Evolutionary conservation across 2,113 vertebrate genomes (phyloP).

Genomic region (Paratilapia polleni): DNA sequence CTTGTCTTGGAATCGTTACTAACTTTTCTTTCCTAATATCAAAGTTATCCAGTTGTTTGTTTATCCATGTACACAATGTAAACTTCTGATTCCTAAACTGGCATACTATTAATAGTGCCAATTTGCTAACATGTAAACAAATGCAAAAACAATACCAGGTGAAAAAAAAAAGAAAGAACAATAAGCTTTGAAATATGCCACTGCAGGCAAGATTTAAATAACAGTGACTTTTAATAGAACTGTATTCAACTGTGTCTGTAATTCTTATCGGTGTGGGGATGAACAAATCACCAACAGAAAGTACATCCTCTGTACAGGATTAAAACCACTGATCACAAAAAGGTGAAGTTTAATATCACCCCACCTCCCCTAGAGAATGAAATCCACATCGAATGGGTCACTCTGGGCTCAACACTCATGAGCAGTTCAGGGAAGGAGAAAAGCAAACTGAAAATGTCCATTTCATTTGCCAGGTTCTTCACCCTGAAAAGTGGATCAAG

Average conservation of each 20-base stretch:
- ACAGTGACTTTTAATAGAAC: background rate
- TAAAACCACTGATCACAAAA: background rate
- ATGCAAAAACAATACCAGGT: background rate
- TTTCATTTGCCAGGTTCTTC: slow-evolving; percentile 31
- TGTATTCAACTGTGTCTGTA: background rate
- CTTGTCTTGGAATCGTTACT: background rate
- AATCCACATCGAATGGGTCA: background rate
- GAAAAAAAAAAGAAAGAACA: background rate
- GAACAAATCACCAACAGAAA: too few relatives aligned
- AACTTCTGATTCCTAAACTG: background rate
- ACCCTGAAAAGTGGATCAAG: background rate
- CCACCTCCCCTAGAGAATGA: background rate
- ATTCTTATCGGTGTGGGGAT: background rate
- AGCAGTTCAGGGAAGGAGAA: background rate
- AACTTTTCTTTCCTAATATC: background rate
- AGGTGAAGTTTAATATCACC: background rate
- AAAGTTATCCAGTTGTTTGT: background rate
- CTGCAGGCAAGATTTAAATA: background rate
- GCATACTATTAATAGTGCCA: background rate
- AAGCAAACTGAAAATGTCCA: background rate
- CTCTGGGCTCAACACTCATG: fast-evolving
- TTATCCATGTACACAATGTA: background rate
- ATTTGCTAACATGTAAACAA: background rate
- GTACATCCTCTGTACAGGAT: background rate
- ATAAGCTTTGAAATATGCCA: background rate